A percentile compares a stretch with the other conserved stretches of the same genome.
These are phyloP conservation scores for Eurytoma adleriae DNA, from an alignment of 2,888 invertebrate genomes.

Conservation along the genomic window DNA sequence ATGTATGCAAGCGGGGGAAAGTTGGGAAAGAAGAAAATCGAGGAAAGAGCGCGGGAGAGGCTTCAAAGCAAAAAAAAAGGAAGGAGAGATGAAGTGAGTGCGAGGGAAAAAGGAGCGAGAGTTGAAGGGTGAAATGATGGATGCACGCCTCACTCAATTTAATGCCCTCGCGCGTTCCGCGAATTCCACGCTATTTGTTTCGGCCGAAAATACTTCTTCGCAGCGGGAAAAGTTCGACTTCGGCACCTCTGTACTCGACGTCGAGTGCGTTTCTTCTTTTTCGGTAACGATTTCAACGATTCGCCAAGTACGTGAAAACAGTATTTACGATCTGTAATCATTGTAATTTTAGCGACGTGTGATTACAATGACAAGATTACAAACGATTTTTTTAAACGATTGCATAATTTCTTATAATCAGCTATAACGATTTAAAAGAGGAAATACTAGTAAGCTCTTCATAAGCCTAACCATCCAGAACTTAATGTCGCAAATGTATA, in stretches of 20 bases:
- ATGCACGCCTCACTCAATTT: slow-evolving; percentile 53
- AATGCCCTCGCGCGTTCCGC: slow-evolving; percentile 51
- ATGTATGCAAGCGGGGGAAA: neutral
- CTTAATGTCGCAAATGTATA: too few species aligned
- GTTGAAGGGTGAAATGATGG: slow-evolving; percentile 51
- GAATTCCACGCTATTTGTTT: slow-evolving; percentile 52
- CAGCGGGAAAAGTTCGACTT: neutral
- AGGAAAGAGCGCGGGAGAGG: neutral
- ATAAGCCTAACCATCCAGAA: too few species aligned
- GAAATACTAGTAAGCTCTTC: too few species aligned
- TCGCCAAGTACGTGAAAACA: too few species aligned
- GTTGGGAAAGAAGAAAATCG: neutral
- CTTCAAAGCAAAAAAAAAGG: too few species aligned
- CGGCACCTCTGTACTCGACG: neutral
- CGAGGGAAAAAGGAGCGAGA: slow-evolving; percentile 15
- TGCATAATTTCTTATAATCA: too few species aligned
- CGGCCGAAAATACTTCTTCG: slow-evolving; percentile 50
- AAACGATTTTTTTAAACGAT: too few species aligned
- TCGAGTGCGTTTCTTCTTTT: neutral
- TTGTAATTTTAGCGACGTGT: too few species aligned
- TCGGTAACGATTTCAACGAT: neutral
- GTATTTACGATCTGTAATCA: too few species aligned
- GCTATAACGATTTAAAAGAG: too few species aligned
- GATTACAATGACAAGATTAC: too few species aligned
- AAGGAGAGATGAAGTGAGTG: slow-evolving; percentile 4